A percentile compares a stretch with the other conserved stretches of the same genome.
These are phyloP conservation scores for Sycophila sp. DNA, from an alignment of 1,140 invertebrate species.

Conservation along the genomic window DNA sequence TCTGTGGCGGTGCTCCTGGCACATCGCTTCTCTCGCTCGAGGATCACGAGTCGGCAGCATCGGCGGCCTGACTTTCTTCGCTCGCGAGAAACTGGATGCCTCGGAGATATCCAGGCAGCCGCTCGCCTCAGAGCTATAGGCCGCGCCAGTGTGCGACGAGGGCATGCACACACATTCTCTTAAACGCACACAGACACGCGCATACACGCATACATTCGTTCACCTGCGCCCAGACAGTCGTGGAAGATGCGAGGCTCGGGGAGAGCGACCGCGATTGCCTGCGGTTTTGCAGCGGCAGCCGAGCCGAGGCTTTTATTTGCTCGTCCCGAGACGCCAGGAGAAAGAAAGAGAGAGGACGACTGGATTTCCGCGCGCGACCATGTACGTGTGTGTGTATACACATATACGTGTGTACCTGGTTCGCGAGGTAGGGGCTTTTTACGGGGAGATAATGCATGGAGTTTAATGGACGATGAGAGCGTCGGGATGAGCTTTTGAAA, in stretches of 20 bases:
- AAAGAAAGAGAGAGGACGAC: not conserved
- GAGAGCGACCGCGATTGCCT: slow-evolving; percentile 25
- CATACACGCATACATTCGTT: not conserved
- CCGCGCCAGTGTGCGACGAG: slow-evolving; percentile 1
- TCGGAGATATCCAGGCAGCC: slow-evolving; percentile 20
- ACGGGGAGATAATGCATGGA: slow-evolving; percentile 21
- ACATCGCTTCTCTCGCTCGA: not conserved
- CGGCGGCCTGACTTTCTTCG: slow-evolving; percentile 21
- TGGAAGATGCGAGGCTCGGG: not conserved
- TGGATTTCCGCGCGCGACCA: slow-evolving; percentile 1
- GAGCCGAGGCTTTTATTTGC: slow-evolving; percentile 12
- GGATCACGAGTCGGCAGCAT: slow-evolving; percentile 14
- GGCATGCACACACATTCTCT: not conserved
- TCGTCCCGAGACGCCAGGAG: not conserved
- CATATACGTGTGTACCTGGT: not conserved
- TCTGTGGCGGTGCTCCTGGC: slow-evolving; percentile 4
- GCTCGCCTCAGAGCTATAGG: slow-evolving; percentile 26
- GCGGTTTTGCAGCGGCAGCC: slow-evolving; percentile 5
- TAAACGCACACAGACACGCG: not conserved
- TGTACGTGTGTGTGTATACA: not conserved
- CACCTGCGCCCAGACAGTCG: too few relatives aligned
- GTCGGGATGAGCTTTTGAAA: slow-evolving; percentile 20
- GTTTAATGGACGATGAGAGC: slow-evolving; percentile 18
- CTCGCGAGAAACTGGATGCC: slow-evolving; percentile 38
- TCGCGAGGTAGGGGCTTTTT: not conserved